Conservation (phyloP, 2,797 vertebrate species). For the Artibeus jamaicensis region DNA sequence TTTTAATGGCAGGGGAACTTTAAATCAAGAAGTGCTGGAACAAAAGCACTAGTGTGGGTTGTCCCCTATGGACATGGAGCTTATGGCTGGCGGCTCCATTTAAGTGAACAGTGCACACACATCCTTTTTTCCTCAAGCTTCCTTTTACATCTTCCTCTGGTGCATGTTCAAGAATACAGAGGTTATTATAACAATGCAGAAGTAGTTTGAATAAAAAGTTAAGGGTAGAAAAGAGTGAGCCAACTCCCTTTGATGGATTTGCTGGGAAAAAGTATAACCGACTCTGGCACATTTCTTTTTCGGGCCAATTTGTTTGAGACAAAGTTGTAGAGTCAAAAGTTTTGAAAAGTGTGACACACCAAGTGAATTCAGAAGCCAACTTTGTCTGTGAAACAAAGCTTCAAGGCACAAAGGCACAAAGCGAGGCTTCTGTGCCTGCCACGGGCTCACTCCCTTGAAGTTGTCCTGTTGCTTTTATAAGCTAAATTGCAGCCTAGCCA, state of each 20-base stretch:
- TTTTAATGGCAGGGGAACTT: constrained; percentile 11
- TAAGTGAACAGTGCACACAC: not conserved
- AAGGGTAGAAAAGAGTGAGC: not conserved
- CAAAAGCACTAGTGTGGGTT: not conserved
- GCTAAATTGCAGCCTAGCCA: constrained; percentile 42
- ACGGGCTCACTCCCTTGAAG: constrained; percentile 30
- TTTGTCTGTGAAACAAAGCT: constrained; percentile 51
- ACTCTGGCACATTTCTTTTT: not conserved
- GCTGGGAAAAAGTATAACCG: not conserved
- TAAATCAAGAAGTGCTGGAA: not conserved
- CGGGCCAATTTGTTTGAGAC: constrained; percentile 3
- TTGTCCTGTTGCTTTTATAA: constrained; percentile 43
- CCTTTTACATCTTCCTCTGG: not conserved
- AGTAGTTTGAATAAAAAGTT: constrained; percentile 11
- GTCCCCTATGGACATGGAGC: not conserved
- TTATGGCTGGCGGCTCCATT: not conserved
- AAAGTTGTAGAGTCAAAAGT: constrained; percentile 48
- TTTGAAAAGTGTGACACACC: constrained; percentile 29
- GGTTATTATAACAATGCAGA: not conserved
- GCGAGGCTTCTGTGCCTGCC: not conserved
- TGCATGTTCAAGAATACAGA: not conserved
- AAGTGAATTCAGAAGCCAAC: constrained; percentile 13
- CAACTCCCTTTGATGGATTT: constrained; percentile 31
- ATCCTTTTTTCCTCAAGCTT: not conserved
- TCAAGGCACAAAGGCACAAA: constrained; percentile 47